phyloP scores from a whole-genome alignment of 2,888 invertebrate species.

The Pollenia angustigena region DNA sequence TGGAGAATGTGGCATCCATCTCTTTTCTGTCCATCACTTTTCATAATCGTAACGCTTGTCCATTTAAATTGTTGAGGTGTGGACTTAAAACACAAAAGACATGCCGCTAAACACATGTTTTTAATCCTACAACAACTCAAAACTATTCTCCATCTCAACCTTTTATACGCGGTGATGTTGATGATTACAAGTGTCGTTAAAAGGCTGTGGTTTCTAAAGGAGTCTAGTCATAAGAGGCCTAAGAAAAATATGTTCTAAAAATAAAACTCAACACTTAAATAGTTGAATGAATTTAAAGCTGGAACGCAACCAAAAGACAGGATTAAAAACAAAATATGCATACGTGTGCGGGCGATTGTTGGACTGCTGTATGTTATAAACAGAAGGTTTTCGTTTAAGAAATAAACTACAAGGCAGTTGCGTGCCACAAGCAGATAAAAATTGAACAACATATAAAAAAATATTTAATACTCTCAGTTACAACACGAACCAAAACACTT shows the following conservation, averaged over 20 bases:
- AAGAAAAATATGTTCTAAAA: not conserved
- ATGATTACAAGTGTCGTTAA: conserved; percentile 1
- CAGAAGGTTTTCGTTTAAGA: not conserved
- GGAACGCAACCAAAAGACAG: conserved; percentile 34
- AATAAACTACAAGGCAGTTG: conserved; percentile 10
- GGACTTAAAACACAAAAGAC: conserved; percentile 54
- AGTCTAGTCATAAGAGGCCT: not conserved
- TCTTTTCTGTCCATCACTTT: not conserved
- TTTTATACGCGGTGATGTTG: not conserved
- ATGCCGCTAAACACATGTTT: conserved; percentile 64
- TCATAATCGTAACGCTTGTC: conserved; percentile 58
- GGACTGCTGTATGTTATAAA: not conserved
- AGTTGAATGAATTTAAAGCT: conserved; percentile 1
- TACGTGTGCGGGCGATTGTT: conserved; percentile 55
- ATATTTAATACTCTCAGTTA: conserved; percentile 14
- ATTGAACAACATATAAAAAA: conserved; percentile 18
- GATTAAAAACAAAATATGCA: conserved; percentile 12
- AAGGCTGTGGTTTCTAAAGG: conserved; percentile 1
- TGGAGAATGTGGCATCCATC: conserved; percentile 45
- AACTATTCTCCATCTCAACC: conserved; percentile 1
- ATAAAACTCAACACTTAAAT: conserved; percentile 1
- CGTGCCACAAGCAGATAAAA: conserved; percentile 51
- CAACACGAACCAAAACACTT: not conserved
- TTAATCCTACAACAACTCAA: conserved; percentile 12
- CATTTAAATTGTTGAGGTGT: conserved; percentile 61